Conservation (phyloP, 1,140 invertebrate species). For the Zaprionus inermis region DNA sequence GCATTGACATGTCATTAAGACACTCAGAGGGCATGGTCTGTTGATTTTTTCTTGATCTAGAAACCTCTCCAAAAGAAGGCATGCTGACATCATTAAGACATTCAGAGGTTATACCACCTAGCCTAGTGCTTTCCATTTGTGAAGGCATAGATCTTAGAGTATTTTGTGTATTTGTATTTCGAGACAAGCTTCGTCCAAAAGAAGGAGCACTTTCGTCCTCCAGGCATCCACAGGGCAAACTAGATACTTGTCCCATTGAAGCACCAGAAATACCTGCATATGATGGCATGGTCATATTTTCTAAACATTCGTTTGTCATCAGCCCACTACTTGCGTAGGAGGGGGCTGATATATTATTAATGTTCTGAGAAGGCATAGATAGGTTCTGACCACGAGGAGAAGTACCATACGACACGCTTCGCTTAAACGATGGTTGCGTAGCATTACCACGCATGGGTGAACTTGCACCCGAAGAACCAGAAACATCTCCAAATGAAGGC, state of each 20-base stretch:
- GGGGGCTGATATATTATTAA: constrained; percentile 3
- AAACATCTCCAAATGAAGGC: constrained; percentile 20
- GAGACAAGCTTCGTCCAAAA: background rate
- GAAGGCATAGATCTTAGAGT: background rate
- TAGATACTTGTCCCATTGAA: background rate
- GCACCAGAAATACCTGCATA: background rate
- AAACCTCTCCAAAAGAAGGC: constrained; percentile 20
- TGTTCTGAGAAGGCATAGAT: constrained; percentile 22
- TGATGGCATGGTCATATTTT: constrained; percentile 15
- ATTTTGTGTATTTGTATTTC: background rate
- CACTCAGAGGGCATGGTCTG: too few species aligned
- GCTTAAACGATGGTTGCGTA: background rate
- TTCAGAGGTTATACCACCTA: too few species aligned
- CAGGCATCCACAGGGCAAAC: background rate
- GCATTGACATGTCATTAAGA: too few species aligned
- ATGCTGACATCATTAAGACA: constrained; percentile 4
- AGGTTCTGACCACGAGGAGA: background rate
- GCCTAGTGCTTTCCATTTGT: too few species aligned
- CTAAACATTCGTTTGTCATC: background rate
- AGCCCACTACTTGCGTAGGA: background rate
- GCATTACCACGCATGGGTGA: background rate
- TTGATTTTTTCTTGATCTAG: background rate
- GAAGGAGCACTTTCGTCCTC: background rate
- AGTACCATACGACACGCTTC: background rate
- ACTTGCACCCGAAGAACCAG: background rate